These are phyloP conservation scores for Brachystomella parvula DNA, from an alignment of 1,140 invertebrate species.

Conservation along the genomic window DNA sequence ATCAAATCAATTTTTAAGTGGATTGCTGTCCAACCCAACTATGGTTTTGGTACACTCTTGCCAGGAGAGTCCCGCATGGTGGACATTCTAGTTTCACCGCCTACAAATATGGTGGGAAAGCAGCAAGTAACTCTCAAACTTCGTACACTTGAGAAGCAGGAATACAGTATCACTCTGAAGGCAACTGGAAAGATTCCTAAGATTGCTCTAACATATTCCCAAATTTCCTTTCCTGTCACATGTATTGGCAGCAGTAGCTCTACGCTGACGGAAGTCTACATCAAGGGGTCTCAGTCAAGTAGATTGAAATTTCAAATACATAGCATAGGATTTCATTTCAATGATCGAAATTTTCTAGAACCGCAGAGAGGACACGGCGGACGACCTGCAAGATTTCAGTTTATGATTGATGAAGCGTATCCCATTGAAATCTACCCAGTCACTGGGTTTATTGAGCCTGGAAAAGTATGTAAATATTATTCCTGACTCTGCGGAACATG, in stretches of 20 bases:
- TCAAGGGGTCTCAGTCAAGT: neutral
- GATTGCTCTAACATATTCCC: neutral
- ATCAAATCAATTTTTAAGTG: conserved; percentile 1
- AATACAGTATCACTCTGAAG: neutral
- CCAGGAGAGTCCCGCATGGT: neutral
- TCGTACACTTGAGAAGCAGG: neutral
- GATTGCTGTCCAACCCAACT: conserved; percentile 20
- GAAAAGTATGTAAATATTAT: conserved; percentile 5
- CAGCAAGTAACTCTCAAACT: neutral
- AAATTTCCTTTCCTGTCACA: conserved; percentile 13
- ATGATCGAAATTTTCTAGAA: neutral
- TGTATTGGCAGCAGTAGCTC: neutral
- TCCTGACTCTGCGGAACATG: neutral
- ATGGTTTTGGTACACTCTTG: conserved; percentile 18
- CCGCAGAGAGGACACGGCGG: neutral
- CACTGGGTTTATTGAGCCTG: conserved; percentile 6
- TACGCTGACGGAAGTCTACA: neutral
- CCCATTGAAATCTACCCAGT: conserved; percentile 6
- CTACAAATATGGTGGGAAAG: neutral
- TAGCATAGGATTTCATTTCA: neutral
- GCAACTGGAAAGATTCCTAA: neutral
- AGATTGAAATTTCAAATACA: neutral
- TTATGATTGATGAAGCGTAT: neutral
- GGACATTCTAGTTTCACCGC: conserved; percentile 11
- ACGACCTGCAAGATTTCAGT: neutral